phyloP scores from a whole-genome alignment of 2,113 vertebrate genomes.

The Antechinus stuartii region DNA sequence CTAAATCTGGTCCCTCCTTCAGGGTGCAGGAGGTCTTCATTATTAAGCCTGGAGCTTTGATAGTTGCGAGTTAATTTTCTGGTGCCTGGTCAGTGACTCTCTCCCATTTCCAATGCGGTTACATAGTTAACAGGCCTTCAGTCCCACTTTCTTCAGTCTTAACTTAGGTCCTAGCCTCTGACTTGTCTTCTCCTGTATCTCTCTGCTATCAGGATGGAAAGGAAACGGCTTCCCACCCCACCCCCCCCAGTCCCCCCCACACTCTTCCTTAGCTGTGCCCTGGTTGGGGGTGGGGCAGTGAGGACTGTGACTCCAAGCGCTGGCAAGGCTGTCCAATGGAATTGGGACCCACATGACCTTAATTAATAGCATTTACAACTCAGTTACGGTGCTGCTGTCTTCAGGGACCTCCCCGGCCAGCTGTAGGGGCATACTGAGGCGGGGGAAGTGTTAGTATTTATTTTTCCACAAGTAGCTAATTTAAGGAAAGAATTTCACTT shows the following conservation, averaged over 20 bases:
- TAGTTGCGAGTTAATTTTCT: not conserved
- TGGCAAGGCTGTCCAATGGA: constrained; percentile 11
- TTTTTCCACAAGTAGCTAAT: constrained; percentile 41
- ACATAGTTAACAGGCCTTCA: not conserved
- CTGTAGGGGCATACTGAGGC: not conserved
- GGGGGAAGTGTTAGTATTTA: not conserved
- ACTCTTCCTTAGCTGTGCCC: not conserved
- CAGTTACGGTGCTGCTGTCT: constrained; percentile 68
- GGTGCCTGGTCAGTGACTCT: not conserved
- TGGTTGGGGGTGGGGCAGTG: not conserved
- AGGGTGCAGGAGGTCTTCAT: not conserved
- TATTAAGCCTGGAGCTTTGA: not conserved
- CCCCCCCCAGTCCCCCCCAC: not conserved
- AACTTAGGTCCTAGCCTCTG: not conserved
- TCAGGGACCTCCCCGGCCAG: not conserved
- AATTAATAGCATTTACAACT: constrained; percentile 32
- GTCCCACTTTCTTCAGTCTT: not conserved
- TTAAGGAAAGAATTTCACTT: constrained; percentile 8
- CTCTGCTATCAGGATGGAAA: not conserved
- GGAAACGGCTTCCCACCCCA: not conserved
- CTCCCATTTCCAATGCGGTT: not conserved
- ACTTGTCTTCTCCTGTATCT: not conserved
- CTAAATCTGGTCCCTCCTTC: not conserved
- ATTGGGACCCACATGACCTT: constrained; percentile 36
- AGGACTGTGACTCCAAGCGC: not conserved